Base-by-base conservation (phyloP, 2,888 invertebrate species). In the Matsumyia berberina region DNA sequence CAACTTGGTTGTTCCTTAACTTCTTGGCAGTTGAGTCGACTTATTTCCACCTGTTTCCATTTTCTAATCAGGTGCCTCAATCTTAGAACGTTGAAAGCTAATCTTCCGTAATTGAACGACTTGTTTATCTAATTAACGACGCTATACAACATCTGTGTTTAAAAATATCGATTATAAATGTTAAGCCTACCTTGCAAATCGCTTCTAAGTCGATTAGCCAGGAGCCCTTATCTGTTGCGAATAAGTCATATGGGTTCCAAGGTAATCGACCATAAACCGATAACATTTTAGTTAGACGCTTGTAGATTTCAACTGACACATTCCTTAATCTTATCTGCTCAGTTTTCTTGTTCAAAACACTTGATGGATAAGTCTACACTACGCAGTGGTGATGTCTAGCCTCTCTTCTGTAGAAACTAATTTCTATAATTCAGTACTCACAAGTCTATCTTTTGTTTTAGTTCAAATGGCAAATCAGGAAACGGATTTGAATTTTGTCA, bases 401-500 rank as follows among this genome's bases (percentile, higher is more conserved):
- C 7, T 0, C 7, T 44, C 2, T 19, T 46, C 46, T 46, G 17
- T 8, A 19, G 8, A 15, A 44, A 46, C 0, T 46, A 46, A 9
- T 46, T 46, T 9, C 6, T 46, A 19, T 46, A 15, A 17, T 19
- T 46, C 17, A 42, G 15, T 15, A 7, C 42, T 49, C 24, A n/a
- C 19, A 9, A 57, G n/a, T 31, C 6, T 37, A n/a, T 5, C n/a
- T 57, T 29, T n/a, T 9, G 7, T 24, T 67, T 0, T 3, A 58
- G 44, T 6, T 39, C 11, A 62, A 62, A 64, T 83, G 73, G 35
- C n/a, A 39, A 49, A 2, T 11, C 46, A 58, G 17, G 80, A 76
- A 3, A n/a, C 66, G 37, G 74, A 85, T 5, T 39, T 85, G 7
- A 11, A 29, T 11, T 85, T 60, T 12, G 46, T 85, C 6, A 74